A percentile compares a stretch with the other conserved stretches of the same genome.
Conservation (phyloP, 1,140 invertebrate genomes). For the Drosophila nikananu region DNA sequence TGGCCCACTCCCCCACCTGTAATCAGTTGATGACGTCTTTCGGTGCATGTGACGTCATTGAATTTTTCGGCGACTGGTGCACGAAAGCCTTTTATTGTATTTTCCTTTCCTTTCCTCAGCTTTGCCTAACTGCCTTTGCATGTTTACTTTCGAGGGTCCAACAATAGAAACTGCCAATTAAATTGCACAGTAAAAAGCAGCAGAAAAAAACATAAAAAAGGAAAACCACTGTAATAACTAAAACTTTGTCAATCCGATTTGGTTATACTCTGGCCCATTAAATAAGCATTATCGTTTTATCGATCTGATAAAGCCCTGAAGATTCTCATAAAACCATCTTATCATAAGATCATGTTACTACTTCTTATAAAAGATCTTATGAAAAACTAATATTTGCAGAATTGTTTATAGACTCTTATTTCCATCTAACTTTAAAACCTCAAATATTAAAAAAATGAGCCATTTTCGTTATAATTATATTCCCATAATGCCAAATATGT, state of each 20-base stretch:
- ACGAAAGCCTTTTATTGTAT: conserved; percentile 40
- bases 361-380: not conserved
- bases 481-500: too few relatives aligned
- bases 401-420: not conserved
- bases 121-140: conserved; percentile 57
- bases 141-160: conserved; percentile 55
- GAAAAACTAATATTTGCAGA: not conserved
- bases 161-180: conserved; percentile 79
- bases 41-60: conserved; percentile 37
- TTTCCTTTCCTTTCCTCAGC: conserved; percentile 14
- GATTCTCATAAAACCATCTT: not conserved
- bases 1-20: conserved; percentile 61
- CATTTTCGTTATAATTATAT: not conserved
- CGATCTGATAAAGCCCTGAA: not conserved
- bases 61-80: conserved; percentile 26
- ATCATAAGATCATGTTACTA: too few relatives aligned
- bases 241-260: not conserved
- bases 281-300: not conserved
- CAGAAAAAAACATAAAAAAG: conserved; percentile 40
- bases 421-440: not conserved
- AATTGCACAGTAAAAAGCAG: conserved; percentile 63
- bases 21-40: conserved; percentile 77
- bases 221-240: conserved; percentile 9
- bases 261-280: not conserved
- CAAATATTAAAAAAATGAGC: not conserved